Conservation (phyloP, 2,113 vertebrate species). For the Barnardius zonarius region DNA sequence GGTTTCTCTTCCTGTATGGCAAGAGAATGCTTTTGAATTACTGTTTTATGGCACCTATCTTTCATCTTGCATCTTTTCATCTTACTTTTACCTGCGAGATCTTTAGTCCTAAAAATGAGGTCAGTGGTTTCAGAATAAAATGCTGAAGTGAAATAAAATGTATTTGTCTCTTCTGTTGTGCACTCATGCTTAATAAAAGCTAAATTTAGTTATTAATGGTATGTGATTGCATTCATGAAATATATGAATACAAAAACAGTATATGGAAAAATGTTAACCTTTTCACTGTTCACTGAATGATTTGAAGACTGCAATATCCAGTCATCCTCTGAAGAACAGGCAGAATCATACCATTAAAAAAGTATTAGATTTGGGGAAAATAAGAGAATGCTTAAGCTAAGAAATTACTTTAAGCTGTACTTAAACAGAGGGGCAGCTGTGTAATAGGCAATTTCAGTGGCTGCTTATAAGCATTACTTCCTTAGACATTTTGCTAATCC, state of each 20-base stretch:
- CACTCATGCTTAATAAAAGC: background rate
- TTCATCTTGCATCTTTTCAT: background rate
- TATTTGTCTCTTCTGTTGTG: background rate
- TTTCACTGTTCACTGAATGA: background rate
- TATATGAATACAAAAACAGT: background rate
- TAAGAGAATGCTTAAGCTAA: background rate
- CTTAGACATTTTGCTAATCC: background rate
- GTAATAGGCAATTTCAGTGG: background rate
- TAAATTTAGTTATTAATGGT: slow-evolving; percentile 2
- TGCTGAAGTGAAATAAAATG: background rate
- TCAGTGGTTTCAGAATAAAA: slow-evolving; percentile 40
- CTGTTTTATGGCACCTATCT: background rate
- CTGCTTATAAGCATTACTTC: background rate
- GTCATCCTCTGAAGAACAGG: background rate
- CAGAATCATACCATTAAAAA: background rate
- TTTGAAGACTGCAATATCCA: background rate
- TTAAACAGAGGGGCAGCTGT: background rate
- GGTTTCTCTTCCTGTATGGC: background rate
- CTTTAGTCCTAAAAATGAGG: background rate
- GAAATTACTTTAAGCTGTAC: background rate
- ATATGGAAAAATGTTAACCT: background rate
- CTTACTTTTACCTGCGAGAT: background rate
- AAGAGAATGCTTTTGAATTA: background rate
- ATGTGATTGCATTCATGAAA: background rate
- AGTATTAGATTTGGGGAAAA: background rate